Evolutionary conservation across 2,888 invertebrate species (phyloP).

Genomic region (Philereme transversata): DNA sequence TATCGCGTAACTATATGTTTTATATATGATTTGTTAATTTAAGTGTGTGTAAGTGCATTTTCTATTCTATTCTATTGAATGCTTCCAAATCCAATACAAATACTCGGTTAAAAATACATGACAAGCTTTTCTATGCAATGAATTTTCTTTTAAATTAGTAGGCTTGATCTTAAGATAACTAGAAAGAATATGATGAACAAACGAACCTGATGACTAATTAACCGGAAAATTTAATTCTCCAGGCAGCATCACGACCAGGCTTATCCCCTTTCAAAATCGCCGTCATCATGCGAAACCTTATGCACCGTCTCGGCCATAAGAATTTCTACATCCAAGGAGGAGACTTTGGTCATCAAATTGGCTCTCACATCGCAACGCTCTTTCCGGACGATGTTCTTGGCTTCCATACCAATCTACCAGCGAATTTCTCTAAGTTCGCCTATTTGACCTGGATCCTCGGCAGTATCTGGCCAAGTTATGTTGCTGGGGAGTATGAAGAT

Average conservation of each 20-base stretch:
- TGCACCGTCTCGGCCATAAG: slow-evolving; percentile 86
- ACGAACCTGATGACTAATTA: no score
- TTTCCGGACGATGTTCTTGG: slow-evolving; percentile 85
- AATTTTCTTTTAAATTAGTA: no score
- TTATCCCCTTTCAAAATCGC: slow-evolving; percentile 82
- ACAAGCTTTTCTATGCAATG: no score
- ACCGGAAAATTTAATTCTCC: slow-evolving; percentile 11
- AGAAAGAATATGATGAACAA: no score
- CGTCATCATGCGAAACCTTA: slow-evolving; percentile 87
- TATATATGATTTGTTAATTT: no score
- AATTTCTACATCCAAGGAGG: slow-evolving; percentile 89
- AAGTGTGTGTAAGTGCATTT: no score
- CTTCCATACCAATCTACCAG: slow-evolving; percentile 87
- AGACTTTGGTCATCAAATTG: slow-evolving; percentile 89
- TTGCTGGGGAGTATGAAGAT: slow-evolving; percentile 72
- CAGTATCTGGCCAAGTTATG: slow-evolving; percentile 74
- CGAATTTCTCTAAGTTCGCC: slow-evolving; percentile 52
- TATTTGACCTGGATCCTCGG: slow-evolving; percentile 68
- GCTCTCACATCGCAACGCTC: slow-evolving; percentile 84
- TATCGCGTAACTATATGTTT: no score
- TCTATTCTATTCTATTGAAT: no score
- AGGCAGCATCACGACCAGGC: slow-evolving; percentile 85
- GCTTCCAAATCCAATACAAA: no score
- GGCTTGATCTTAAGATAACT: no score
- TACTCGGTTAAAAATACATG: no score